Evolutionary conservation across 2,797 vertebrate species (phyloP).

Genomic region (Alauda arvensis): DNA sequence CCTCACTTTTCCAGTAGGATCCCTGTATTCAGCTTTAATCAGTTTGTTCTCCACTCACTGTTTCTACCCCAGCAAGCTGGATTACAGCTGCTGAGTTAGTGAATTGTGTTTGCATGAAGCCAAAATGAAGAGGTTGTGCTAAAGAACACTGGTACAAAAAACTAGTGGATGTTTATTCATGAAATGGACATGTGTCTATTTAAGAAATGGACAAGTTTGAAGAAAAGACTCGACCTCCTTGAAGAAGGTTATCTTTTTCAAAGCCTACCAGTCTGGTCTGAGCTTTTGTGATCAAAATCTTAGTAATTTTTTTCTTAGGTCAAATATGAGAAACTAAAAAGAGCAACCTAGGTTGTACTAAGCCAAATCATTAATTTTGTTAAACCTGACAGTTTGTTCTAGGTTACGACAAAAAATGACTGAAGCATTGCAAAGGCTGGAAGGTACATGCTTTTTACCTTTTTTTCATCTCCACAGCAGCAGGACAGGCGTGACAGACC

Average conservation of each 20-base stretch:
- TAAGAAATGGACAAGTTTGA: not conserved
- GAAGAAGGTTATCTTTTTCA: not conserved
- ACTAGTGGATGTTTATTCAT: not conserved
- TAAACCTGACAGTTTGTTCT: not conserved
- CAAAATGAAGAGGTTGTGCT: not conserved
- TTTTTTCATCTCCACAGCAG: fast-evolving
- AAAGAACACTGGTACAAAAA: not conserved
- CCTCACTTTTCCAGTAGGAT: not conserved
- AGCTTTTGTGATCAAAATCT: not conserved
- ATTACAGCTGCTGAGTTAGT: not conserved
- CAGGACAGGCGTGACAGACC: not conserved
- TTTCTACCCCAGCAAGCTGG: not conserved
- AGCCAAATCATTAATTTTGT: not conserved
- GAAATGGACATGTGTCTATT: not conserved
- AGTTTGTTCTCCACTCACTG: not conserved
- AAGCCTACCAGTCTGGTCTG: not conserved
- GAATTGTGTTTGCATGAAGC: not conserved
- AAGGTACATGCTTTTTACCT: not conserved
- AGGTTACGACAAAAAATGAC: not conserved
- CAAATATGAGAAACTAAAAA: not conserved
- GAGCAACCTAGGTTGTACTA: not conserved
- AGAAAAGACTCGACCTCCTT: not conserved
- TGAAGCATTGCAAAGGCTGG: not conserved
- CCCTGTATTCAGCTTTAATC: not conserved
- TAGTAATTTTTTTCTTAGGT: not conserved